Conservation (phyloP, 2,888 invertebrate genomes). For the Malthinus flaveolus region DNA sequence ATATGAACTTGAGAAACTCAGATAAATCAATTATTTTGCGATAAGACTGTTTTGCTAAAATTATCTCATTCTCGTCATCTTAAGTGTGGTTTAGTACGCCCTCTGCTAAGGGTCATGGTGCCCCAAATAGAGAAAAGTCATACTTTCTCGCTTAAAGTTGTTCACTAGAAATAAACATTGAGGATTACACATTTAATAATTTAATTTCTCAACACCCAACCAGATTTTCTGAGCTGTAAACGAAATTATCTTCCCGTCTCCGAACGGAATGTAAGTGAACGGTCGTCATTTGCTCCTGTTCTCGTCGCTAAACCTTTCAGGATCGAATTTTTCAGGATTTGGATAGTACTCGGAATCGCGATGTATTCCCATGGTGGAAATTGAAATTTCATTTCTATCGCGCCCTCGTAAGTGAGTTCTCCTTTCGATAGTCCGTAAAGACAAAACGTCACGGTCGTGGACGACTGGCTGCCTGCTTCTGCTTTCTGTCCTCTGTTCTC, state of each 20-base stretch:
- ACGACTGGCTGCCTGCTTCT: too few species aligned
- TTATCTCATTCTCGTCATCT: too few species aligned
- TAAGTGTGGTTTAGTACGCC: too few species aligned
- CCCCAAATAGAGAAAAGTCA: too few species aligned
- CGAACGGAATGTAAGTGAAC: slow-evolving; percentile 61
- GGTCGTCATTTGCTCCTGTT: slow-evolving; percentile 58
- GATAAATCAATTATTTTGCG: too few species aligned
- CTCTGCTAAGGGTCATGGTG: too few species aligned
- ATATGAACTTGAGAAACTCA: too few species aligned
- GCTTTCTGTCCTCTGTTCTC: too few species aligned
- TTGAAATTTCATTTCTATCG: background rate
- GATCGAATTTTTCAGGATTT: slow-evolving; percentile 21
- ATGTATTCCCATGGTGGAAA: slow-evolving; percentile 17
- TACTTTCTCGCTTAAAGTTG: too few species aligned
- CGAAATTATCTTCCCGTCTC: slow-evolving; percentile 57
- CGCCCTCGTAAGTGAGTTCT: slow-evolving; percentile 42
- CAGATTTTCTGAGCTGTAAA: slow-evolving; percentile 54
- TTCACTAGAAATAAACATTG: too few species aligned
- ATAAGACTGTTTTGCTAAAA: too few species aligned
- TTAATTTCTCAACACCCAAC: slow-evolving; percentile 47
- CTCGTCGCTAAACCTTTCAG: slow-evolving; percentile 56
- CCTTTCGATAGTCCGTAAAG: slow-evolving; percentile 58
- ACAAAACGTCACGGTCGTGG: slow-evolving; percentile 52
- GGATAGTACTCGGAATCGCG: slow-evolving; percentile 21
- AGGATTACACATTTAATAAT: background rate